Percentiles rank a stretch among this genome's conserved stretches.
phyloP scores from a whole-genome alignment of 2,113 vertebrate genomes.

The Chamaetylas fuelleborni region DNA sequence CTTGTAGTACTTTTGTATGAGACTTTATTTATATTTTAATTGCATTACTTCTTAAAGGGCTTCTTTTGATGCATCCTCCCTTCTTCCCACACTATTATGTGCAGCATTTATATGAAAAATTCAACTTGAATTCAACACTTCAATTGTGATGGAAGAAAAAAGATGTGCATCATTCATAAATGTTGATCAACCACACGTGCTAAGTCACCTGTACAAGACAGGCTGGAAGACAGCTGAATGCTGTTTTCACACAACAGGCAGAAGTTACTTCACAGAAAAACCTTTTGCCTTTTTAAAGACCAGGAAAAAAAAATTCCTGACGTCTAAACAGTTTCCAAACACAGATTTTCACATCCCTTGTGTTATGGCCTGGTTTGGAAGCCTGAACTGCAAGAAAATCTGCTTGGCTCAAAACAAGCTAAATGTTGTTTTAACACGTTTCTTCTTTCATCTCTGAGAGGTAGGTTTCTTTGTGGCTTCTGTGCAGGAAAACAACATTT shows the following conservation, averaged over 20 bases:
- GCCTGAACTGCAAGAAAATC: conserved; percentile 32
- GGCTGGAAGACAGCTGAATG: background rate
- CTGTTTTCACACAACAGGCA: background rate
- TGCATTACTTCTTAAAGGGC: background rate
- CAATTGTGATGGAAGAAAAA: background rate
- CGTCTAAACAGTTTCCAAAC: background rate
- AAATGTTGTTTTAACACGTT: conserved; percentile 31
- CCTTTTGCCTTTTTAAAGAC: background rate
- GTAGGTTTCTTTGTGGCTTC: conserved; percentile 41
- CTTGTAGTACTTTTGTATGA: background rate
- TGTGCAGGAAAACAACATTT: conserved; percentile 32
- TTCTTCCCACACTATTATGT: background rate
- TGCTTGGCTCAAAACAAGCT: conserved; percentile 39
- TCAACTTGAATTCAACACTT: background rate
- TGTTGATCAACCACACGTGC: background rate
- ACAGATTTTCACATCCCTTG: conserved; percentile 34
- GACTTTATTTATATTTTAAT: background rate
- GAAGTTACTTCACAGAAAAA: background rate
- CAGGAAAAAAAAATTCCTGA: background rate
- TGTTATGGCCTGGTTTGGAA: conserved; percentile 52
- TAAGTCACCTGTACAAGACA: background rate
- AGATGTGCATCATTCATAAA: background rate
- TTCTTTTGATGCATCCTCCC: background rate
- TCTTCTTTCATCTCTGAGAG: conserved; percentile 42
- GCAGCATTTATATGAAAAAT: background rate